Conservation (phyloP, 2,113 vertebrate species). For the Cisticola juncidis region DNA sequence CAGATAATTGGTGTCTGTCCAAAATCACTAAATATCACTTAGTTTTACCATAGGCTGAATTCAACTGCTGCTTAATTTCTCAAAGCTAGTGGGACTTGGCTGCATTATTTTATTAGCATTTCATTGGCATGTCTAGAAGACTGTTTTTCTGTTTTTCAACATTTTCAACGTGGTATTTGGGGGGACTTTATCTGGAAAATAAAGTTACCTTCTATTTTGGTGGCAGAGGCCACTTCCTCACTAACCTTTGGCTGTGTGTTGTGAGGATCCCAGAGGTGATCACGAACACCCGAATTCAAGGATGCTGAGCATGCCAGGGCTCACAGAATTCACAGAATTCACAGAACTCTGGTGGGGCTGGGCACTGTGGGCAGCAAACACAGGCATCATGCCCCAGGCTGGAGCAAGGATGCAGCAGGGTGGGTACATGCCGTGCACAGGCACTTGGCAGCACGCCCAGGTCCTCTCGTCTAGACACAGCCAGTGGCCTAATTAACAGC, state of each 20-base stretch:
- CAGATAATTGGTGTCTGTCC: not conserved
- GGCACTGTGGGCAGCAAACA: fast-evolving
- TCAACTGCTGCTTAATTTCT: not conserved
- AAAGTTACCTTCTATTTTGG: not conserved
- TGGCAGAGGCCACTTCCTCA: not conserved
- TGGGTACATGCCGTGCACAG: not conserved
- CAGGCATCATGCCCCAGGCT: fast-evolving
- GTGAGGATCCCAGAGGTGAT: fast-evolving
- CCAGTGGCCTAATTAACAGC: slow-evolving; percentile 22
- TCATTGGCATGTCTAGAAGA: not conserved
- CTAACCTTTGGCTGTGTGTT: not conserved
- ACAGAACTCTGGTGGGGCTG: fast-evolving
- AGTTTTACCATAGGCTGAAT: not conserved
- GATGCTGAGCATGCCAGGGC: fast-evolving
- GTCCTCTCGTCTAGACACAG: not conserved
- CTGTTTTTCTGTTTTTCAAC: not conserved
- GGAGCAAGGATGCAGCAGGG: not conserved
- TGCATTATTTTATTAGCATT: not conserved
- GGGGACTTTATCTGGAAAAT: not conserved
- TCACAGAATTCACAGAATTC: not conserved
- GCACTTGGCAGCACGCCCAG: not conserved
- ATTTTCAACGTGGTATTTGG: not conserved
- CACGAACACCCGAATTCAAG: fast-evolving
- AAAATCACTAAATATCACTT: not conserved
- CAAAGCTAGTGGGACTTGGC: not conserved